Evolutionary conservation across 2,113 vertebrate genomes (phyloP).

Genomic region (Hemiprocne comata): DNA sequence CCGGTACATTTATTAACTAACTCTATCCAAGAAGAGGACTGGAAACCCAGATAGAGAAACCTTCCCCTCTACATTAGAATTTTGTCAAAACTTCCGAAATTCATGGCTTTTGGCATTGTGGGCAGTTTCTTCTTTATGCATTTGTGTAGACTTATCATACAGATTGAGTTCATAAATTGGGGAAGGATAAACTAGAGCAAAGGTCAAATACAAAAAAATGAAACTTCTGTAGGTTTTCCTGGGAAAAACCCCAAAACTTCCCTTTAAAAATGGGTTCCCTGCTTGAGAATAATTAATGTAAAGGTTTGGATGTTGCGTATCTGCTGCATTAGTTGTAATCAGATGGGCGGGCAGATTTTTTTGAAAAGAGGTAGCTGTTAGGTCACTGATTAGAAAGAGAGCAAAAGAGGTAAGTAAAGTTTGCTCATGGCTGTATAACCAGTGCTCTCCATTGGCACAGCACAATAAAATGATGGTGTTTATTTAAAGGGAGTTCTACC

Average conservation of each 20-base stretch:
- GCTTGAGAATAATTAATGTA: background rate
- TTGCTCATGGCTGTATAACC: background rate
- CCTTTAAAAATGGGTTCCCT: background rate
- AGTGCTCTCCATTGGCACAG: background rate
- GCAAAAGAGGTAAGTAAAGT: background rate
- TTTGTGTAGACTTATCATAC: background rate
- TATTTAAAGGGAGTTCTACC: background rate
- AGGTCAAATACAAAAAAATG: background rate
- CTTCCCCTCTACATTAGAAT: slow-evolving; percentile 6
- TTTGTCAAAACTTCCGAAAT: slow-evolving; percentile 11
- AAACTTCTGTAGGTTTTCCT: background rate
- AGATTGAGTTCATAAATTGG: background rate
- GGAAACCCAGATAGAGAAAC: slow-evolving; percentile 8
- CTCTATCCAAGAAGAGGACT: background rate
- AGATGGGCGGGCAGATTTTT: background rate
- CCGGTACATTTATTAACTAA: slow-evolving; percentile 28
- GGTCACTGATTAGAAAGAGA: background rate
- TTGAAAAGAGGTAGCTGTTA: background rate
- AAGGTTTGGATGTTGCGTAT: background rate
- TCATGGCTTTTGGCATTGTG: background rate
- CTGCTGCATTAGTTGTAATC: background rate
- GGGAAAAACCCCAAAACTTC: background rate
- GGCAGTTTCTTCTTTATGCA: background rate
- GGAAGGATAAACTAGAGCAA: background rate
- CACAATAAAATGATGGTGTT: background rate